These are phyloP conservation scores for Aspiorhynchus laticeps DNA, from an alignment of 2,113 vertebrate genomes.

Conservation along the genomic window DNA sequence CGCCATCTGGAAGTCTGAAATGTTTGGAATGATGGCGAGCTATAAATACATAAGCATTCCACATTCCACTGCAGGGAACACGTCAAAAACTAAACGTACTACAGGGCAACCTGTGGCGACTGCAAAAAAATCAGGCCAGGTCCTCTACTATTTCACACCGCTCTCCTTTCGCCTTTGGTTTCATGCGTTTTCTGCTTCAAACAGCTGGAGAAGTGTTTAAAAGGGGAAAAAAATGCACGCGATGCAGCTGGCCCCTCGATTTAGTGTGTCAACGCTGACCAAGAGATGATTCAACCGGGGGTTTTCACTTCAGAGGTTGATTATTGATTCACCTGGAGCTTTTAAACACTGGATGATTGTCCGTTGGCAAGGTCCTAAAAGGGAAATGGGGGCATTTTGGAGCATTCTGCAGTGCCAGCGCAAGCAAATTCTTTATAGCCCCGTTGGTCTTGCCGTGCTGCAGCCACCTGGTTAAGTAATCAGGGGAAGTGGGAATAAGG, in stretches of 20 bases:
- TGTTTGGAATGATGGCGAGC: conserved; percentile 50
- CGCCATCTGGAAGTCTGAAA: conserved; percentile 56
- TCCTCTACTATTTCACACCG: background rate
- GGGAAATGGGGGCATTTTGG: background rate
- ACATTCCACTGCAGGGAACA: conserved; percentile 41
- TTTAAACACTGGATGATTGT: conserved; percentile 9
- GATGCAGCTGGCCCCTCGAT: conserved; percentile 41
- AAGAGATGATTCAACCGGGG: conserved; percentile 2
- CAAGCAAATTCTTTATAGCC: conserved; percentile 18
- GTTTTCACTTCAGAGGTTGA: conserved; percentile 20
- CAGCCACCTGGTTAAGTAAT: conserved; percentile 38
- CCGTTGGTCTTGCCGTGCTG: background rate
- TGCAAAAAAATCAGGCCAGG: background rate
- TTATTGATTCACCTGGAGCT: conserved; percentile 41
- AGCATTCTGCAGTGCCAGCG: background rate
- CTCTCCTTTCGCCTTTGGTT: background rate
- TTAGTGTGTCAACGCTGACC: conserved; percentile 22
- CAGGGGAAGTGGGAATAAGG: conserved; percentile 26
- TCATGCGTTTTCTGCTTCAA: background rate
- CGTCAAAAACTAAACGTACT: background rate
- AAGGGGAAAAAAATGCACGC: conserved; percentile 1
- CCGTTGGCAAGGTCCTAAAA: background rate
- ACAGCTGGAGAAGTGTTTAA: conserved; percentile 51
- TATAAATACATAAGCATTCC: conserved; percentile 59
- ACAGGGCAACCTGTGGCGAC: conserved; percentile 26